phyloP scores from a whole-genome alignment of 1,140 invertebrate genomes.

The Caligus rogercresseyi region DNA sequence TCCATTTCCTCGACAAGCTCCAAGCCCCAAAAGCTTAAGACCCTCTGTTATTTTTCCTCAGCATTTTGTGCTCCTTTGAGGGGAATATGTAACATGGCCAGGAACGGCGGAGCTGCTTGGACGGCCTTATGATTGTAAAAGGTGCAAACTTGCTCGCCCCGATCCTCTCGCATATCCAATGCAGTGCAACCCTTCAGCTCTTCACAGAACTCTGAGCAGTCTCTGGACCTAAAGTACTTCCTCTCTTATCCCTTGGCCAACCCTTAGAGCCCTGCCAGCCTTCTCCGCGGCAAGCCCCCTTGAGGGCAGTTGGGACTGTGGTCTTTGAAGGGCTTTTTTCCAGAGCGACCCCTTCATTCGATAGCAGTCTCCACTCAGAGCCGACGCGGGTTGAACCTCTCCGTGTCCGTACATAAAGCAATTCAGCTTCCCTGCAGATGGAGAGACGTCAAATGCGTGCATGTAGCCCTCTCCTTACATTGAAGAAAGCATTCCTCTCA shows the following conservation, averaged over 20 bases:
- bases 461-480: background rate
- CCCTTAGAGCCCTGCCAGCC: background rate
- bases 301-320: background rate
- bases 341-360: background rate
- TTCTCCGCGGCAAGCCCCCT: background rate
- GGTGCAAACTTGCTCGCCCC: background rate
- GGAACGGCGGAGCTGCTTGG: background rate
- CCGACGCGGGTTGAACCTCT: slow-evolving; percentile 11
- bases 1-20: slow-evolving; percentile 1
- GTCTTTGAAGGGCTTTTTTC: background rate
- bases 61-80: background rate
- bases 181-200: slow-evolving; percentile 1
- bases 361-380: background rate
- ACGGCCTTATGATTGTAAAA: background rate
- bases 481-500: background rate
- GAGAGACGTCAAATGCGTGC: slow-evolving; percentile 2
- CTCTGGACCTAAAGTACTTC: background rate
- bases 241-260: background rate
- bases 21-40: background rate
- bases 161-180: background rate
- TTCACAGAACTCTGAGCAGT: background rate
- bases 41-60: background rate
- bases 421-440: background rate
- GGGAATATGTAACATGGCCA: background rate
- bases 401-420: slow-evolving; percentile 14